phyloP scores from a whole-genome alignment of 92 coral and sea anemone species.

The Zoanthus solanderi region DNA sequence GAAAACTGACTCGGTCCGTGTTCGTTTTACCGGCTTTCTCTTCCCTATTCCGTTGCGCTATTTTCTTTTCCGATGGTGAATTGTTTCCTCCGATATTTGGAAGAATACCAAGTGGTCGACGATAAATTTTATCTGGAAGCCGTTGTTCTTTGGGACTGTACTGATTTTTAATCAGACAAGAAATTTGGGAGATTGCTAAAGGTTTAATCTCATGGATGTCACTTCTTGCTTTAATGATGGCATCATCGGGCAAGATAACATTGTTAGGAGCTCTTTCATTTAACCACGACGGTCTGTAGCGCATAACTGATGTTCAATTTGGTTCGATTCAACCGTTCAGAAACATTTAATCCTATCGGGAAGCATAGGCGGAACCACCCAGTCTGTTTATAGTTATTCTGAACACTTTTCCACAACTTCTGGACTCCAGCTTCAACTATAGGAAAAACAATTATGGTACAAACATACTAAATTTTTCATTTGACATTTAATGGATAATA shows the following conservation, averaged over 20 bases:
- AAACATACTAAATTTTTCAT: too few species aligned
- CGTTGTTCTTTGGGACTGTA: background rate
- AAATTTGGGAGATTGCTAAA: slow-evolving; percentile 29
- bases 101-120: slow-evolving; percentile 38
- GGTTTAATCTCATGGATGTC: background rate
- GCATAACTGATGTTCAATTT: background rate
- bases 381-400: too few species aligned
- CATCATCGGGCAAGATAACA: slow-evolving; percentile 18
- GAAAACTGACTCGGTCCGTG: background rate
- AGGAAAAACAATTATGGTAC: too few species aligned
- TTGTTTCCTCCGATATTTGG: slow-evolving; percentile 24
- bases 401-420: too few species aligned
- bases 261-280: slow-evolving; percentile 41
- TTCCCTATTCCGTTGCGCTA: background rate
- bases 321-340: background rate
- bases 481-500: too few species aligned
- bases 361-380: too few species aligned
- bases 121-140: background rate
- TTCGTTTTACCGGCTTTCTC: background rate
- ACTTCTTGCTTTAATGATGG: slow-evolving; percentile 8
- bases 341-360: too few species aligned
- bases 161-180: background rate
- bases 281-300: slow-evolving; percentile 37
- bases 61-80: slow-evolving; percentile 5
- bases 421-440: too few species aligned